Base-by-base conservation (phyloP, 2,113 vertebrate genomes). In the Laticauda laticaudata region DNA sequence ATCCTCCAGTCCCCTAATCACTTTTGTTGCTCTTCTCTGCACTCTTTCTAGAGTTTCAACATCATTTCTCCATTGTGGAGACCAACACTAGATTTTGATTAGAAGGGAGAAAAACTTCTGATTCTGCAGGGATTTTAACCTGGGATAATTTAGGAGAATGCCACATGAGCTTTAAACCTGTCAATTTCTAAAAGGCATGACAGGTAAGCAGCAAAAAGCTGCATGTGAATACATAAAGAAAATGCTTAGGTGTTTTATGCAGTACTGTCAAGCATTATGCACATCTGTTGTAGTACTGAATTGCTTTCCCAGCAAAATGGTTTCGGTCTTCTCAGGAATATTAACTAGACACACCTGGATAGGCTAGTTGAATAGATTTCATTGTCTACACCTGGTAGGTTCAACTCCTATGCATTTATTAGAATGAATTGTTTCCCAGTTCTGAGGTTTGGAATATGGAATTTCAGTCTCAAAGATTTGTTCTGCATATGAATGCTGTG, bases 401-500 rank as follows among this genome's bases (percentile, higher is more conserved):
- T 26, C 26, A 23, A 23, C 3, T 69, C 59, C 23, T 61, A 18
- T 24, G 9, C 88, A 90, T 61, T 90, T 29, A 45, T 24, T 45
- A 26, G 24, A 26, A 59, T 61, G 15, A 29, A 90, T 89, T 61
- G 45, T 48, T 45, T 26, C 39, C 45, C 56, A 15, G 39, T 48
- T 61, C 39, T 90, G 34, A 61, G 8, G 43, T 7, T 45, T 29
- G 89, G 43, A 23, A 29, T 8, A 29, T 61, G 59, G 45, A 51
- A 6, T 51, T 90, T 69, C n/a, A 34, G 24, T 91, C 57, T 55
- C 12, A 20, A 6, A 85, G n/a, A 4, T 29, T 91, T 43, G 61
- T 45, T 95, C 91, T 95, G 94, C 81, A 94, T 94, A 93, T 90
- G 92, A 94, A 94, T 92, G 92, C 1, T 91, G 93, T 94, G 92